These are phyloP conservation scores for Magallana gigas DNA, from an alignment of 1,140 invertebrate species.

Conservation along the genomic window DNA sequence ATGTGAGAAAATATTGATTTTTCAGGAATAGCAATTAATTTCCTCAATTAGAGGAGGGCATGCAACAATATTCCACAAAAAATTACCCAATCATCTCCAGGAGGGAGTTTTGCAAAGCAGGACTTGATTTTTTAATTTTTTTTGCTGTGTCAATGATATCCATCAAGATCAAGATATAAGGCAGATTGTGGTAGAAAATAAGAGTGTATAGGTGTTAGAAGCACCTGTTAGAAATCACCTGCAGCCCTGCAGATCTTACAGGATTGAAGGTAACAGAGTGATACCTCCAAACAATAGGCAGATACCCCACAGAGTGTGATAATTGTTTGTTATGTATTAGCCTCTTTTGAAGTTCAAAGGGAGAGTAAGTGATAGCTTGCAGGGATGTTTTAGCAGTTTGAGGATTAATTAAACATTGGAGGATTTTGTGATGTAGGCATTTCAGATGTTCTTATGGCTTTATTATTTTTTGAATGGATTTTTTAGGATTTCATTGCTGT, in stretches of 20 bases:
- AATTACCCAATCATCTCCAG: conserved; percentile 9
- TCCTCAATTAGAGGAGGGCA: background rate
- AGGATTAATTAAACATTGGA: too few species aligned
- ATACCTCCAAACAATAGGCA: conserved; percentile 4
- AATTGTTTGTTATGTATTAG: conserved; percentile 4
- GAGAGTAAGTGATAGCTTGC: background rate
- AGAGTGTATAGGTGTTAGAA: background rate
- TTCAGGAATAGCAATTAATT: background rate
- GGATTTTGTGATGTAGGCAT: too few species aligned
- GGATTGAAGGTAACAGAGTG: background rate
- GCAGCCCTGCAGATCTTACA: background rate
- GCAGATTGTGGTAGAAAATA: background rate
- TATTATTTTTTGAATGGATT: too few species aligned
- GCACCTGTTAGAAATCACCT: conserved; percentile 19
- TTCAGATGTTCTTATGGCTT: too few species aligned
- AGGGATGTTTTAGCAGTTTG: background rate
- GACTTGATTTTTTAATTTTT: too few species aligned
- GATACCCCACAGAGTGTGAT: conserved; percentile 4
- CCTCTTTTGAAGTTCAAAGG: background rate
- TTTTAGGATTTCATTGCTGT: too few species aligned
- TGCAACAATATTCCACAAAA: background rate
- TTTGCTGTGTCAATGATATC: too few species aligned
- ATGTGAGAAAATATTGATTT: conserved; percentile 25
- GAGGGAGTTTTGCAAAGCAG: background rate
- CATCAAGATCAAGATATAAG: background rate